These are phyloP conservation scores for Lepidochrysops patricia DNA, from an alignment of 2,888 invertebrate species.

Conservation along the genomic window DNA sequence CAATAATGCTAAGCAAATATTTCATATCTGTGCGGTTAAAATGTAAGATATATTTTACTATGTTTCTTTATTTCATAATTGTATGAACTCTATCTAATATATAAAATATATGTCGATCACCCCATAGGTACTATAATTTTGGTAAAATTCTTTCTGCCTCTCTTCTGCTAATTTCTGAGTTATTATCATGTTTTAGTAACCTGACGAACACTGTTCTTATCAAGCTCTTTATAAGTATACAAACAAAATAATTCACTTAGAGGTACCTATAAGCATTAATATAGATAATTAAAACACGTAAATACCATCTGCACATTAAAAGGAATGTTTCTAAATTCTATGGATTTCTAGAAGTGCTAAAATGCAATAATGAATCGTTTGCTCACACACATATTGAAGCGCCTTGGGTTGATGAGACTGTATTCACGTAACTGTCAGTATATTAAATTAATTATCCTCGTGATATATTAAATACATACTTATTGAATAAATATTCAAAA, in stretches of 20 bases:
- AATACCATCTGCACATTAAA: not conserved
- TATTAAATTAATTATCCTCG: too few species aligned
- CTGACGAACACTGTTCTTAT: too few species aligned
- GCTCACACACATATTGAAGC: not conserved
- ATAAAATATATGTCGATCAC: too few species aligned
- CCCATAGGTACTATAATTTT: too few species aligned
- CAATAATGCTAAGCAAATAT: not conserved
- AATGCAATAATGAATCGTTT: not conserved
- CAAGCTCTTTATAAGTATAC: not conserved
- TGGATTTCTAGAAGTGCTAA: conserved; percentile 5
- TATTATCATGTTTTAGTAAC: too few species aligned
- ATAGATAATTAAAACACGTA: not conserved
- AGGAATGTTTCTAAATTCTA: not conserved
- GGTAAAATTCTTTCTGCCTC: too few species aligned
- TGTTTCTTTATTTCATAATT: too few species aligned
- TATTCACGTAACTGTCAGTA: conserved; percentile 31
- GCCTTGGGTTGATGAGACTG: conserved; percentile 11
- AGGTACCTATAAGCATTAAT: not conserved
- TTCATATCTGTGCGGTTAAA: not conserved
- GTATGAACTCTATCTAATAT: too few species aligned
- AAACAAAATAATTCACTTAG: not conserved
- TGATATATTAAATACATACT: too few species aligned
- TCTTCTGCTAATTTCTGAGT: too few species aligned
- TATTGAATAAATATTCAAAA: not conserved
- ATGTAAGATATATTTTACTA: not conserved